phyloP scores from a whole-genome alignment of 2,888 invertebrate species.

The Litoditis marina region DNA sequence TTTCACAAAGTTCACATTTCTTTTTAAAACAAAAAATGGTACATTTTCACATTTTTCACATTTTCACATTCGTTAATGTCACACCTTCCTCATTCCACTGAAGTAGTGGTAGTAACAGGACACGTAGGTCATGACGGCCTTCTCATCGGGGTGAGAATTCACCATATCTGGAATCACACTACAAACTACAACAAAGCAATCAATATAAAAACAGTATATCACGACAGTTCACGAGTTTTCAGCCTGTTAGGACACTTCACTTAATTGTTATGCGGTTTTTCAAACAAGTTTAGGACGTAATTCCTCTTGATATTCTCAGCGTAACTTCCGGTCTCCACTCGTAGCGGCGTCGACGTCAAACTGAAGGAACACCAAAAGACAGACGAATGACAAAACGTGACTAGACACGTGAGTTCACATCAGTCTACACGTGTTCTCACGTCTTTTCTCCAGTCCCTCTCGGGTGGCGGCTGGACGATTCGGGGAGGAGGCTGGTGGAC shows the following conservation, averaged over 20 bases:
- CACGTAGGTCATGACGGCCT: slow-evolving; percentile 99
- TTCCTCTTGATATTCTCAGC: too few relatives aligned
- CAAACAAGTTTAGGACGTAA: too few relatives aligned
- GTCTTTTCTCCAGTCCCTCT: slow-evolving; percentile 49
- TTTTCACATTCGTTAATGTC: too few relatives aligned
- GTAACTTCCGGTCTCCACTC: too few relatives aligned
- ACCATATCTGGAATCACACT: slow-evolving; percentile 76
- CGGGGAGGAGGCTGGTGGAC: slow-evolving; percentile 28
- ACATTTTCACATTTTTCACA: neutral
- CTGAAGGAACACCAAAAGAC: too few relatives aligned
- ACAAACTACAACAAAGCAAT: slow-evolving; percentile 1
- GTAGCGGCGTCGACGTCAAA: too few relatives aligned
- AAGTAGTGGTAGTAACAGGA: slow-evolving; percentile 99
- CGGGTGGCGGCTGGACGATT: slow-evolving; percentile 32
- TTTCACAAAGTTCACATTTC: slow-evolving; percentile 3
- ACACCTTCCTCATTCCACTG: slow-evolving; percentile 98
- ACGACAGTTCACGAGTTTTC: too few relatives aligned
- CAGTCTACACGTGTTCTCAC: too few relatives aligned
- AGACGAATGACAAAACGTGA: too few relatives aligned
- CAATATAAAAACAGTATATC: too few relatives aligned
- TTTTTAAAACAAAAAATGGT: neutral
- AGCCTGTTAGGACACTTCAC: neutral
- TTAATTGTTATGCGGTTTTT: neutral
- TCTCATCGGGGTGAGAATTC: slow-evolving; percentile 97
- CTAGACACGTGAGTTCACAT: neutral